These are phyloP conservation scores for Nycticryphes semicollaris DNA, from an alignment of 2,113 vertebrate species.

Conservation along the genomic window DNA sequence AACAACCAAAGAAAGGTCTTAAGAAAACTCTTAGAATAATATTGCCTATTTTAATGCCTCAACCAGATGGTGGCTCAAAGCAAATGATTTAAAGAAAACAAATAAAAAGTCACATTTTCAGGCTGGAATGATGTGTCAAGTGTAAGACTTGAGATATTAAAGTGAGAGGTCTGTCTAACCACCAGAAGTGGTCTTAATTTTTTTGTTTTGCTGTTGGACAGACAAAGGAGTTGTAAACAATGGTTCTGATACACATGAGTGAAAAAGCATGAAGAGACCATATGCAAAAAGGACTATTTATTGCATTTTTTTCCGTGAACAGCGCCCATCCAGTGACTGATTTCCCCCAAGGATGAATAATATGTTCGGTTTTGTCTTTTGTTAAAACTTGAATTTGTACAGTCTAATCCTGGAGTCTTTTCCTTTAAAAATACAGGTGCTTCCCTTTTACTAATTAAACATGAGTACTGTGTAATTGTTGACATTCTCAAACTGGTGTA, in stretches of 20 bases:
- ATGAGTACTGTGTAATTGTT: slow-evolving; percentile 52
- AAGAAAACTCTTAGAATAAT: slow-evolving; percentile 44
- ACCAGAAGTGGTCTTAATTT: neutral
- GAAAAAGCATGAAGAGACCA: slow-evolving; percentile 11
- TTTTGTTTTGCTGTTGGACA: slow-evolving; percentile 23
- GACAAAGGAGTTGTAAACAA: slow-evolving; percentile 25
- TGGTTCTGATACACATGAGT: slow-evolving; percentile 12
- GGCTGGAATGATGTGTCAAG: neutral
- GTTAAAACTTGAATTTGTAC: slow-evolving; percentile 61
- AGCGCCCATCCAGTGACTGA: slow-evolving; percentile 46
- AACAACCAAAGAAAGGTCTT: slow-evolving; percentile 53
- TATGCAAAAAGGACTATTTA: slow-evolving; percentile 37
- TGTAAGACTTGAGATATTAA: slow-evolving; percentile 30
- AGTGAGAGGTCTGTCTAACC: neutral
- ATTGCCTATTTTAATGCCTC: slow-evolving; percentile 36
- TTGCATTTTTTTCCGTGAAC: slow-evolving; percentile 14
- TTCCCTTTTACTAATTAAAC: slow-evolving; percentile 80
- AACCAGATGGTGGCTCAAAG: slow-evolving; percentile 43
- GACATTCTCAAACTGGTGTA: slow-evolving; percentile 41
- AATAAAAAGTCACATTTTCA: slow-evolving; percentile 30
- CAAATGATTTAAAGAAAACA: slow-evolving; percentile 8
- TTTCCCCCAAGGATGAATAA: slow-evolving; percentile 71
- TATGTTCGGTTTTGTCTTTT: slow-evolving; percentile 74
- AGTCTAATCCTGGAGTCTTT: slow-evolving; percentile 69
- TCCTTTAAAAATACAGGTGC: slow-evolving; percentile 78